A percentile compares a stretch with the other conserved stretches of the same genome.
These are phyloP conservation scores for Calliphora vomitoria DNA, from an alignment of 2,888 invertebrate species.

Conservation along the genomic window DNA sequence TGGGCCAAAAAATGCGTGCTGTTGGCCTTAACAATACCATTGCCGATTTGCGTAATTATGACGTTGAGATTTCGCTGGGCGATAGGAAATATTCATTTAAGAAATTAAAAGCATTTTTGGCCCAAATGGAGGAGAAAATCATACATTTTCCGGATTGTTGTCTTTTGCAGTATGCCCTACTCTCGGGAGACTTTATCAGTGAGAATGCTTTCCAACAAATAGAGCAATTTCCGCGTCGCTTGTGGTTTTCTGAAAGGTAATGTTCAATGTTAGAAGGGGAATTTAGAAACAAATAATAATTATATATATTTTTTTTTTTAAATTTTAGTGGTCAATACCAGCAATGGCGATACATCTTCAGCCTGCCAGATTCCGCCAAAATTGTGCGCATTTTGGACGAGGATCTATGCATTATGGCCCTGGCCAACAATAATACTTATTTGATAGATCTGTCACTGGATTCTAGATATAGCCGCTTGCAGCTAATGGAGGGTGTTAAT, in stretches of 20 bases:
- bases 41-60: slow-evolving; percentile 80
- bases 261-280: slow-evolving; percentile 4
- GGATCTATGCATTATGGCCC: slow-evolving; percentile 81
- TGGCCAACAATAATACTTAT: slow-evolving; percentile 79
- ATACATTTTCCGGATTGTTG: slow-evolving; percentile 80
- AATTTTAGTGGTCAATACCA: slow-evolving; percentile 81
- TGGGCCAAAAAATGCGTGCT: slow-evolving; percentile 83
- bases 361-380: slow-evolving; percentile 79
- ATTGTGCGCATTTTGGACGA: slow-evolving; percentile 79
- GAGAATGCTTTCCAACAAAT: slow-evolving; percentile 82
- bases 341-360: slow-evolving; percentile 83
- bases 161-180: slow-evolving; percentile 82
- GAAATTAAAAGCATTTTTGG: slow-evolving; percentile 79
- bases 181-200: slow-evolving; percentile 78
- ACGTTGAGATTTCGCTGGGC: slow-evolving; percentile 76
- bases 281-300: background rate
- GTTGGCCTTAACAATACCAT: slow-evolving; percentile 82
- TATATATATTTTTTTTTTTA: background rate
- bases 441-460: slow-evolving; percentile 81
- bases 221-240: slow-evolving; percentile 77
- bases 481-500: slow-evolving; percentile 74
- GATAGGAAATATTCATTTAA: slow-evolving; percentile 73
- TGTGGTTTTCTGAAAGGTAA: slow-evolving; percentile 83
- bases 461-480: slow-evolving; percentile 78
- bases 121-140: slow-evolving; percentile 82